Evolutionary conservation across 2,888 invertebrate genomes (phyloP).

Genomic region (Drosophila anomelani): DNA sequence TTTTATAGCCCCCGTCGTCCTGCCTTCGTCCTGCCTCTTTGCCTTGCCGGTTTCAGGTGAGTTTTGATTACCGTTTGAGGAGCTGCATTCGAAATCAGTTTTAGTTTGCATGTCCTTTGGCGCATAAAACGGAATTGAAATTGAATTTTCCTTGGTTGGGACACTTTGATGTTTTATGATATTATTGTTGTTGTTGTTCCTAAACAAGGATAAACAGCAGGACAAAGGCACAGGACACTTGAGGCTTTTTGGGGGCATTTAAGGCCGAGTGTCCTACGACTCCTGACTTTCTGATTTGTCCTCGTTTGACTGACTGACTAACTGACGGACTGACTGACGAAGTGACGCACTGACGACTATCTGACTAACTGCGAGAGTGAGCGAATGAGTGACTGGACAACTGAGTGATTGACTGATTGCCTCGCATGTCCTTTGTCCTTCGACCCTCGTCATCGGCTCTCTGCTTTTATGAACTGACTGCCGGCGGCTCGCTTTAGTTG

Average conservation of each 20-base stretch:
- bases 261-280: slow-evolving; percentile 32
- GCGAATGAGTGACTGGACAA: slow-evolving; percentile 39
- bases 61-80: slow-evolving; percentile 58
- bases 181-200: neutral
- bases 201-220: slow-evolving; percentile 37
- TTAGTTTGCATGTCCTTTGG: slow-evolving; percentile 75
- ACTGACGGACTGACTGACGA: slow-evolving; percentile 45
- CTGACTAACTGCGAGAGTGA: slow-evolving; percentile 34
- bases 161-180: slow-evolving; percentile 49
- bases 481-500: slow-evolving; percentile 23
- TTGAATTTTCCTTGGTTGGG: slow-evolving; percentile 55
- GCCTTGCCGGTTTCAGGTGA: slow-evolving; percentile 42
- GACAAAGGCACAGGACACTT: slow-evolving; percentile 32
- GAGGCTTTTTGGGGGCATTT: slow-evolving; percentile 35
- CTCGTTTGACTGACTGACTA: slow-evolving; percentile 61
- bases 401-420: slow-evolving; percentile 58
- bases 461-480: neutral
- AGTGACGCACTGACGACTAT: slow-evolving; percentile 55
- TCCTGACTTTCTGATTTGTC: slow-evolving; percentile 44
- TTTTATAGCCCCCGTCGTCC: slow-evolving; percentile 28
- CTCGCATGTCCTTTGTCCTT: slow-evolving; percentile 28
- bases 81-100: slow-evolving; percentile 79
- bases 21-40: neutral
- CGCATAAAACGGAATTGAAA: slow-evolving; percentile 70
- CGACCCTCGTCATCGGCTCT: slow-evolving; percentile 3